phyloP scores from a whole-genome alignment of 1,140 invertebrate species.

The Nomia melanderi region DNA sequence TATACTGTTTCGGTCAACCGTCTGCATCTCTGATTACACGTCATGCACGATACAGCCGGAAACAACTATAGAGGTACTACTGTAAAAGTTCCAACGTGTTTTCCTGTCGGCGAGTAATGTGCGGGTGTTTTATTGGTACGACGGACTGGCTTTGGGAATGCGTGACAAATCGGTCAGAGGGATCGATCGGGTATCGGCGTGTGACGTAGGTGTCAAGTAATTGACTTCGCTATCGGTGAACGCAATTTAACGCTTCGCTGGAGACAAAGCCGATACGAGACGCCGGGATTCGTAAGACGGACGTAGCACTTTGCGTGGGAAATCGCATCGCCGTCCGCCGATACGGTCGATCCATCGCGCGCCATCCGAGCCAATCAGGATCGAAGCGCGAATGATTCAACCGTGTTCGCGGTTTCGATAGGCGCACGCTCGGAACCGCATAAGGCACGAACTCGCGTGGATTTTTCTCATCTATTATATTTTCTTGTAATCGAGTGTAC shows the following conservation, averaged over 20 bases:
- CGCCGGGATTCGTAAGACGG: slow-evolving; percentile 23
- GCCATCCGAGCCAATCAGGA: not conserved
- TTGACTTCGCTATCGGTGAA: slow-evolving; percentile 41
- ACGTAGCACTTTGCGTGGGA: slow-evolving; percentile 2
- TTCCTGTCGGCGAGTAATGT: not conserved
- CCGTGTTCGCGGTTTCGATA: not conserved
- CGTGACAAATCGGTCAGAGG: slow-evolving; percentile 20
- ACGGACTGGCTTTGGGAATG: not conserved
- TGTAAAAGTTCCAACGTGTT: not conserved
- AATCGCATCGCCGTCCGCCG: slow-evolving; percentile 8
- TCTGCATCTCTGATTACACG: too few relatives aligned
- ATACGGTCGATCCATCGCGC: not conserved
- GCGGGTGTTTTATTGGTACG: not conserved
- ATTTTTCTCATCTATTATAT: too few relatives aligned
- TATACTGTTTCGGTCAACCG: too few relatives aligned
- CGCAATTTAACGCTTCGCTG: slow-evolving; percentile 36
- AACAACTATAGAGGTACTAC: too few relatives aligned
- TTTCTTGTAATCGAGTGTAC: too few relatives aligned
- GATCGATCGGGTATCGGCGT: slow-evolving; percentile 10
- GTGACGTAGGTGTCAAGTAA: slow-evolving; percentile 44
- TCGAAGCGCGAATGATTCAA: not conserved
- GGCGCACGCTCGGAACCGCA: too few relatives aligned
- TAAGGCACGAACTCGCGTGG: too few relatives aligned
- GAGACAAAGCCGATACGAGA: slow-evolving; percentile 33
- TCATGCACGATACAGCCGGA: too few relatives aligned